Conservation (phyloP, 2,113 vertebrate species). For the Chinchilla lanigera region DNA sequence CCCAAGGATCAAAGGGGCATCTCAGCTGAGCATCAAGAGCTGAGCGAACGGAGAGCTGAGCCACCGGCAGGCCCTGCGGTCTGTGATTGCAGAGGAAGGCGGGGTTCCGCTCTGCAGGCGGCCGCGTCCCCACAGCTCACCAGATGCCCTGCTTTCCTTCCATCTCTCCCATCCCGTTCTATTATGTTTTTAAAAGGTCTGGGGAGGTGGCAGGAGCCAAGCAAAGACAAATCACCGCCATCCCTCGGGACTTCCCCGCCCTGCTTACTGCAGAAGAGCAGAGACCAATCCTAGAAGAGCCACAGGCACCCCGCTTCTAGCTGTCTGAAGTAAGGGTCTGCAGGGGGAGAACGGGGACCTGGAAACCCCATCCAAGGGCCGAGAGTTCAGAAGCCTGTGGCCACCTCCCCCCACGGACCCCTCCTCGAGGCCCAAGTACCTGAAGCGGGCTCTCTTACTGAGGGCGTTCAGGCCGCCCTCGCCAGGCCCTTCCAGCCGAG, state of each 20-base stretch:
- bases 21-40: neutral
- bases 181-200: neutral
- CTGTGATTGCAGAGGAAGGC: fast-evolving
- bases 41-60: neutral
- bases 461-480: constrained; percentile 77
- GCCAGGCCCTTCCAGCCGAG: constrained; percentile 79
- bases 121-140: neutral
- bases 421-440: constrained; percentile 85
- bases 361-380: neutral
- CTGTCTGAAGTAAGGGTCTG: constrained; percentile 59
- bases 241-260: constrained; percentile 56
- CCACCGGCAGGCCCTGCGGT: neutral
- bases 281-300: constrained; percentile 88
- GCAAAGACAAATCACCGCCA: neutral
- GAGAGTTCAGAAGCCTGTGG: neutral
- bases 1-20: constrained; percentile 53
- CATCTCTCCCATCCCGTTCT: neutral
- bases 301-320: neutral
- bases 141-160: neutral
- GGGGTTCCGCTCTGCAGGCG: neutral
- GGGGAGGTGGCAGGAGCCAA: neutral
- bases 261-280: constrained; percentile 87
- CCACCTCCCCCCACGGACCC: neutral
- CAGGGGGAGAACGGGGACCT: neutral
- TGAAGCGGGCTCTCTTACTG: constrained; percentile 90